Evolutionary conservation across 2,113 vertebrate genomes (phyloP).

Genomic region (Chauna torquata): DNA sequence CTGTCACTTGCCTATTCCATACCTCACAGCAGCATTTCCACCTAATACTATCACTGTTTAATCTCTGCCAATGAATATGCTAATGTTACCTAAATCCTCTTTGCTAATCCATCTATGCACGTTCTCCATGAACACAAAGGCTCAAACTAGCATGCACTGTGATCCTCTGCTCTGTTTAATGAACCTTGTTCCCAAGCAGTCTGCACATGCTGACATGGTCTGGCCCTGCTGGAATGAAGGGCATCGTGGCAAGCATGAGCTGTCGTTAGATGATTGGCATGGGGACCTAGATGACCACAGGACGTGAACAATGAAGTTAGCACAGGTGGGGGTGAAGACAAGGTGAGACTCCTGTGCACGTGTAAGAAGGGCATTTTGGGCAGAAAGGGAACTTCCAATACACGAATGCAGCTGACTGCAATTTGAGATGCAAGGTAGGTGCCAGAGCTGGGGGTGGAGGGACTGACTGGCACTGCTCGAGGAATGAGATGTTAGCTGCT

Average conservation of each 20-base stretch:
- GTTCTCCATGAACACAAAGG: no score
- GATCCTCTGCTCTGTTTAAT: neutral
- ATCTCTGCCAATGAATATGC: neutral
- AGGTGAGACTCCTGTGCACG: fast-evolving
- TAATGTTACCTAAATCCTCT: neutral
- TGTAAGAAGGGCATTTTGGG: neutral
- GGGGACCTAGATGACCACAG: neutral
- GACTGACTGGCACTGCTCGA: neutral
- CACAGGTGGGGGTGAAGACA: neutral
- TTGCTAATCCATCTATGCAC: neutral
- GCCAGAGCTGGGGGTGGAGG: neutral
- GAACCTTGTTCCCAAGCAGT: neutral
- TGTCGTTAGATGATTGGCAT: neutral
- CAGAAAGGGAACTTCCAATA: neutral
- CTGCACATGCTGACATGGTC: no score
- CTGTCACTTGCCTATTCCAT: neutral
- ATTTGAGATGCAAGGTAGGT: neutral
- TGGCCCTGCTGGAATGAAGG: neutral
- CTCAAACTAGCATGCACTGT: neutral
- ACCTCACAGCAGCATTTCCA: neutral
- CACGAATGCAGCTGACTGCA: fast-evolving
- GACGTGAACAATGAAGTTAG: neutral
- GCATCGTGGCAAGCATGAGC: neutral
- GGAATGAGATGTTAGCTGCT: neutral
- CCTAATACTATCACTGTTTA: neutral